Percentiles rank a stretch among this genome's conserved stretches.
Conservation (phyloP, 2,797 vertebrate species). For the Liparis tanakae region DNA sequence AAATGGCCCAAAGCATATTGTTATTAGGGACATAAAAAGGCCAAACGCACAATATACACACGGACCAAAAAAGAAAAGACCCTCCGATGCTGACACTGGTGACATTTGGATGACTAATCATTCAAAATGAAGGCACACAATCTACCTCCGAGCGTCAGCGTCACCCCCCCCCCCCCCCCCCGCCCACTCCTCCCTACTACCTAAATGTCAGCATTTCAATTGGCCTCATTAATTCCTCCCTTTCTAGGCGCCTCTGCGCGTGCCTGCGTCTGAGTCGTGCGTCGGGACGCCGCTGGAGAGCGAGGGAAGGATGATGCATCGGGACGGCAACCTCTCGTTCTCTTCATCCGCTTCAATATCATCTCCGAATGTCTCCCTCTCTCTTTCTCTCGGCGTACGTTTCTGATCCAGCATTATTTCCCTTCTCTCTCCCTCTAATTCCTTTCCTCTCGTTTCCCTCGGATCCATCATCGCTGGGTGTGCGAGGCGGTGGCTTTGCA, state of each 20-base stretch:
- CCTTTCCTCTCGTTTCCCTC: constrained; percentile 11
- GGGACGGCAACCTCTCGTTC: constrained; percentile 25
- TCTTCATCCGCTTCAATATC: constrained; percentile 45
- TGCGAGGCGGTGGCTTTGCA: constrained; percentile 48
- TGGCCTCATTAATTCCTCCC: constrained; percentile 73
- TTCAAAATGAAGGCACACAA: constrained; percentile 79
- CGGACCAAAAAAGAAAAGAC: constrained; percentile 47
- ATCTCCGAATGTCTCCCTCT: constrained; percentile 24
- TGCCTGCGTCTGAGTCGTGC: constrained; percentile 22
- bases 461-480: constrained; percentile 44
- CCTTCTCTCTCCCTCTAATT: constrained; percentile 25
- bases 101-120: constrained; percentile 81
- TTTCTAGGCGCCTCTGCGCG: constrained; percentile 47
- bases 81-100: constrained; percentile 57
- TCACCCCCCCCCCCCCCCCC: constrained; percentile 23
- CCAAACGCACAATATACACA: constrained; percentile 43
- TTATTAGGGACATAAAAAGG: constrained; percentile 53
- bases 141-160: constrained; percentile 67
- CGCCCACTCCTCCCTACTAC: constrained; percentile 20
- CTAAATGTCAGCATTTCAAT: constrained; percentile 80
- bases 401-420: constrained; percentile 52
- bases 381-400: constrained; percentile 6
- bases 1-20: constrained; percentile 45
- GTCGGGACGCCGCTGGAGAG: constrained; percentile 35
- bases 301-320: constrained; percentile 26